Conservation (phyloP, 2,888 invertebrate genomes). For the Seira musarum region DNA sequence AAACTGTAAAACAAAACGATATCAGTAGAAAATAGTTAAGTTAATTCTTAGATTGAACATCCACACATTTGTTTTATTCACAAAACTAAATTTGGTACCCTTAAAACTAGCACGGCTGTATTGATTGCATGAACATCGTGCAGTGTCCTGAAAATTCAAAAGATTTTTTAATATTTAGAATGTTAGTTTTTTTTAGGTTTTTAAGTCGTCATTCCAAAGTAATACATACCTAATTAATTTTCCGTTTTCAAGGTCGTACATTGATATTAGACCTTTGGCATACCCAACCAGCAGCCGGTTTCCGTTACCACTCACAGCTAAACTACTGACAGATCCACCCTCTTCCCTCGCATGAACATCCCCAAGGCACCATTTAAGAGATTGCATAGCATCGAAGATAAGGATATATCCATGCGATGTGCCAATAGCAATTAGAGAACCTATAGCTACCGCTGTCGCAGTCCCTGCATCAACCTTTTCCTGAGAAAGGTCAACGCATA, state of each 20-base stretch:
- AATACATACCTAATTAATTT: constrained; percentile 77
- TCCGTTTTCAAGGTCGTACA: constrained; percentile 87
- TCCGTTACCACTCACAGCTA: constrained; percentile 90
- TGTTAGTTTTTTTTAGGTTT: too few species aligned
- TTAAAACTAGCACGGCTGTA: constrained; percentile 85
- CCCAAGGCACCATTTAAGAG: constrained; percentile 89
- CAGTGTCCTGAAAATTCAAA: constrained; percentile 75
- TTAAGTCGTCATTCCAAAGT: too few species aligned
- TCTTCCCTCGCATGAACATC: constrained; percentile 74
- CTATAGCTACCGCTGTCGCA: constrained; percentile 87
- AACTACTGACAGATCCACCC: constrained; percentile 76
- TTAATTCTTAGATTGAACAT: neutral
- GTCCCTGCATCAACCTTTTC: constrained; percentile 91
- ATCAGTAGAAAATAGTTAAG: constrained; percentile 10
- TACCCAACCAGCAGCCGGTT: constrained; percentile 86
- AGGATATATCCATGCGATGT: constrained; percentile 94
- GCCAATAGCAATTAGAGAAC: constrained; percentile 88
- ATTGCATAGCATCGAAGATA: constrained; percentile 89
- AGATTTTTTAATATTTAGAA: neutral
- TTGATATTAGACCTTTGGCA: constrained; percentile 88
- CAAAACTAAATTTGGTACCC: too few species aligned
- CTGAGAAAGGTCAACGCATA: constrained; percentile 73
- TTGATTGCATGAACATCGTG: constrained; percentile 88
- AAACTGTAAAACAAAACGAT: constrained; percentile 74
- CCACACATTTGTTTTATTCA: constrained; percentile 12